Evolutionary conservation across 2,888 invertebrate species (phyloP).

Genomic region (Spatulosminthurus flaviceps): DNA sequence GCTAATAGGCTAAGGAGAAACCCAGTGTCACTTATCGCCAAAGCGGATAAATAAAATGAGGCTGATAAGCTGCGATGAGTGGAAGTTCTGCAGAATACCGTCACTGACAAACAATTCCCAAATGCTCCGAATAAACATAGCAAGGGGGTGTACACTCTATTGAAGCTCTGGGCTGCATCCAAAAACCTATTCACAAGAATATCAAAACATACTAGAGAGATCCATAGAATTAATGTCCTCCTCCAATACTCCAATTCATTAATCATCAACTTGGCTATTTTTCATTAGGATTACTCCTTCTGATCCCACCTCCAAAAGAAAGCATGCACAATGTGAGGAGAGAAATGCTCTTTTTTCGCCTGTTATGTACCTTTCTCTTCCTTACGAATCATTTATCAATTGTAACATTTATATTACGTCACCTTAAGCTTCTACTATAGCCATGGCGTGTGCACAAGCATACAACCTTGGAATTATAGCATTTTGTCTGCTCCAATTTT

Average conservation of each 20-base stretch:
- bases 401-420: too few relatives aligned
- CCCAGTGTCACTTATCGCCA: constrained; percentile 80
- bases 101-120: constrained; percentile 79
- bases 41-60: constrained; percentile 78
- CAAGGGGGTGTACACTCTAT: constrained; percentile 72
- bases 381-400: too few relatives aligned
- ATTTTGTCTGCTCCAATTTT: too few relatives aligned
- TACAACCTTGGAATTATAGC: too few relatives aligned
- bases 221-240: neutral
- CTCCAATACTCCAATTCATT: neutral
- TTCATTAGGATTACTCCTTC: neutral
- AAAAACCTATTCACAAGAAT: constrained; percentile 33
- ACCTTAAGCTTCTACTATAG: too few relatives aligned
- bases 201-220: neutral
- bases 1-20: constrained; percentile 76
- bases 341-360: too few relatives aligned
- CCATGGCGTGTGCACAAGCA: too few relatives aligned
- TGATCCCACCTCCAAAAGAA: neutral
- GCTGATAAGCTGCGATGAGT: constrained; percentile 80
- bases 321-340: neutral
- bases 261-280: neutral
- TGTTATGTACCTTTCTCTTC: too few relatives aligned
- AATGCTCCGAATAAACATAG: constrained; percentile 76
- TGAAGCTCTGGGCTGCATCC: constrained; percentile 43
- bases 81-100: constrained; percentile 76